phyloP scores from a whole-genome alignment of 2,113 vertebrate species.

The Myrmecophaga tridactyla region DNA sequence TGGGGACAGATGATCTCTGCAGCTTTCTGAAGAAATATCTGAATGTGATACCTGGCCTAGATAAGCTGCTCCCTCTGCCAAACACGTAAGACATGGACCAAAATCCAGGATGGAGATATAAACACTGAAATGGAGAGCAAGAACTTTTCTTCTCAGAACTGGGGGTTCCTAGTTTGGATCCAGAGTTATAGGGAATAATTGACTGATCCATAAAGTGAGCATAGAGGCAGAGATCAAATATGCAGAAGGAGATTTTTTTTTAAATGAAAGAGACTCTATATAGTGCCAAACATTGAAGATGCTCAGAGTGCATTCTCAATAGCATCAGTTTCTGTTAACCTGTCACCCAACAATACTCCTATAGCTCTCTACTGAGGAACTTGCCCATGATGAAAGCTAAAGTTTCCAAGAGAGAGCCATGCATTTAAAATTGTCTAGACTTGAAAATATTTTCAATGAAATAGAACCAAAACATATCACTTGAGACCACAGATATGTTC shows the following conservation, averaged over 20 bases:
- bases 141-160: neutral
- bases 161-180: neutral
- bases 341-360: conserved; percentile 54
- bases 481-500: conserved; percentile 71
- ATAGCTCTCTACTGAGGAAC: conserved; percentile 71
- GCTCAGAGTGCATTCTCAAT: conserved; percentile 55
- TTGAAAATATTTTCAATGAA: conserved; percentile 73
- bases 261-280: conserved; percentile 6
- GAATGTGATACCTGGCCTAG: neutral
- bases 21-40: neutral
- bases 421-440: conserved; percentile 77
- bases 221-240: neutral
- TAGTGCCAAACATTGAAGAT: conserved; percentile 62
- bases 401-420: conserved; percentile 71
- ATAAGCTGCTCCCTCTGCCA: neutral
- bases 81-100: neutral
- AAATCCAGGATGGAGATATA: neutral
- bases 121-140: neutral
- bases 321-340: conserved; percentile 64
- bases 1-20: neutral
- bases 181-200: neutral
- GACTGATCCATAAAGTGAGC: neutral
- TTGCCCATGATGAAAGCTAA: conserved; percentile 75
- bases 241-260: neutral
- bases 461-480: conserved; percentile 66